Conservation (phyloP, 2,888 invertebrate species). For the Idaea aversata region DNA sequence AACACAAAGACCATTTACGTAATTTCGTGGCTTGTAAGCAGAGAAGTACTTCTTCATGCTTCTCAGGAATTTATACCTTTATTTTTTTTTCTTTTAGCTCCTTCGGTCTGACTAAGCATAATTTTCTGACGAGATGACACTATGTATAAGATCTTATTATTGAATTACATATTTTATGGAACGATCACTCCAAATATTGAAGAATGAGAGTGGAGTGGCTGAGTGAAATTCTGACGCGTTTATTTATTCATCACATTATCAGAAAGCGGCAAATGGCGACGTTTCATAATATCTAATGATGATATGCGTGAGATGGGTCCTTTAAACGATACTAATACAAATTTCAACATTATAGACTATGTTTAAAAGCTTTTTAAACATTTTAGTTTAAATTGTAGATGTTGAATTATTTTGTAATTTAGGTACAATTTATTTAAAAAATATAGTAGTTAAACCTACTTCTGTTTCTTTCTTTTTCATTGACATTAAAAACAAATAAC, state of each 20-base stretch:
- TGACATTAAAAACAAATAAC: background rate
- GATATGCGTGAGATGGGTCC: too few relatives aligned
- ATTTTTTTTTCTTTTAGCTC: background rate
- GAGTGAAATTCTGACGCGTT: slow-evolving; percentile 8
- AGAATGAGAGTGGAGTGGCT: slow-evolving; percentile 10
- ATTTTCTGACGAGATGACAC: slow-evolving; percentile 10
- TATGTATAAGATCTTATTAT: slow-evolving; percentile 12
- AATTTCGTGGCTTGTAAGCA: slow-evolving; percentile 6
- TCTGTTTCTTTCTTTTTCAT: too few relatives aligned
- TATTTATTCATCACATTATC: slow-evolving; percentile 4
- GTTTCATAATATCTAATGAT: slow-evolving; percentile 9
- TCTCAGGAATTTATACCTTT: too few relatives aligned
- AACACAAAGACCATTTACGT: background rate
- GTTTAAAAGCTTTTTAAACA: too few relatives aligned
- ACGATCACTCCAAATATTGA: slow-evolving; percentile 18
- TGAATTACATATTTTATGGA: slow-evolving; percentile 14
- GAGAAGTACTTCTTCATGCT: background rate
- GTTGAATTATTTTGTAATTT: too few relatives aligned
- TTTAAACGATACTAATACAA: background rate
- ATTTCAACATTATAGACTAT: too few relatives aligned
- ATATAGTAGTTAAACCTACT: too few relatives aligned
- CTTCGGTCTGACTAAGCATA: slow-evolving; percentile 5
- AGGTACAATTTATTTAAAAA: too few relatives aligned
- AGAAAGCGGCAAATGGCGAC: background rate
- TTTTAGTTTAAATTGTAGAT: too few relatives aligned